phyloP scores from a whole-genome alignment of 2,113 vertebrate genomes.

The Siniperca chuatsi region DNA sequence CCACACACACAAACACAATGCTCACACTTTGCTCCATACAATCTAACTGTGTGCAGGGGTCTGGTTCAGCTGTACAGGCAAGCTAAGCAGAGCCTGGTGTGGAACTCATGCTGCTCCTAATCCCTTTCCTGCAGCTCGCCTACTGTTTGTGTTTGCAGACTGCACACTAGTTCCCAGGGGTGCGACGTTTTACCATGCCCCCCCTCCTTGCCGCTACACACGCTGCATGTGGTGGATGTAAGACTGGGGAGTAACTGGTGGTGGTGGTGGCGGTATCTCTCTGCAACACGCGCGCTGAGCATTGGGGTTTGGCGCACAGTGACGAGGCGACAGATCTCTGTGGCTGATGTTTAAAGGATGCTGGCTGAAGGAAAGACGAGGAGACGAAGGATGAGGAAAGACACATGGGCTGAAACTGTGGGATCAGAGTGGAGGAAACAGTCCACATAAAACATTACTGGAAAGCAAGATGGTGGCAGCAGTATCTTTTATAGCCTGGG shows the following conservation, averaged over 20 bases:
- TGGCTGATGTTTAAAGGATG: constrained; percentile 1
- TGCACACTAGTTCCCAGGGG: constrained; percentile 57
- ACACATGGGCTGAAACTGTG: neutral
- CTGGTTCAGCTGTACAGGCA: constrained; percentile 16
- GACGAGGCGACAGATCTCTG: constrained; percentile 9
- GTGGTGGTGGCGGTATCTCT: constrained; percentile 1
- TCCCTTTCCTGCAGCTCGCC: constrained; percentile 56
- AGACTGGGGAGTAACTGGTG: constrained; percentile 45
- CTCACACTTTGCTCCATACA: constrained; percentile 8
- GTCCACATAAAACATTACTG: constrained; percentile 32
- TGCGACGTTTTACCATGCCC: constrained; percentile 37
- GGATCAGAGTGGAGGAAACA: constrained; percentile 18
- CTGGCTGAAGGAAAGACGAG: neutral
- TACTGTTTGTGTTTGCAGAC: constrained; percentile 53
- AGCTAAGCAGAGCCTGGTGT: constrained; percentile 32
- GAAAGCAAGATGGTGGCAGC: constrained; percentile 20
- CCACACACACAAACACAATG: neutral
- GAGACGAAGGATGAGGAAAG: neutral
- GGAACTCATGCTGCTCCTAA: constrained; percentile 57
- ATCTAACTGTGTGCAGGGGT: constrained; percentile 3
- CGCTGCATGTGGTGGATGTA: constrained; percentile 37
- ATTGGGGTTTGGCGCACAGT: constrained; percentile 1
- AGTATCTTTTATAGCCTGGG: neutral
- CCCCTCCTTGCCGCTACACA: neutral
- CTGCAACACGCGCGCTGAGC: neutral